Evolutionary conservation across 1,140 invertebrate species (phyloP).

Genomic region (Harlomillsia oculata): DNA sequence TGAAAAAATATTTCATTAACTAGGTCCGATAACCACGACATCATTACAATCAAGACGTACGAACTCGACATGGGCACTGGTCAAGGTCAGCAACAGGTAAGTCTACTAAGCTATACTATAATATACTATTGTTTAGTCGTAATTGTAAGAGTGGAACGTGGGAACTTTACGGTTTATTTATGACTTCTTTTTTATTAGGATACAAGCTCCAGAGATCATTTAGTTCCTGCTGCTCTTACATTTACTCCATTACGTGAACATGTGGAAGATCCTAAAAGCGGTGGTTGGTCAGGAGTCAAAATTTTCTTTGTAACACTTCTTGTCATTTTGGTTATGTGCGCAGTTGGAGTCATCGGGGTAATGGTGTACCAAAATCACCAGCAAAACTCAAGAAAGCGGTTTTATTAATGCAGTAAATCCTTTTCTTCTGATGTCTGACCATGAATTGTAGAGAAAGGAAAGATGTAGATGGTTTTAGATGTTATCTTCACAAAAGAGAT

Average conservation of each 20-base stretch:
- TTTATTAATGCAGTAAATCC: slow-evolving; percentile 57
- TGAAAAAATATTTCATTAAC: not conserved
- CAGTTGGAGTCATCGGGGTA: slow-evolving; percentile 70
- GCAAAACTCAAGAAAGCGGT: slow-evolving; percentile 76
- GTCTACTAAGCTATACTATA: not conserved
- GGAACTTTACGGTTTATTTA: too few species aligned
- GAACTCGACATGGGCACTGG: slow-evolving; percentile 56
- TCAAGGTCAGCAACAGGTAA: slow-evolving; percentile 1
- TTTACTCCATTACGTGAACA: slow-evolving; percentile 79
- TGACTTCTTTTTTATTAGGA: too few species aligned
- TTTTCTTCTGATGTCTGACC: not conserved
- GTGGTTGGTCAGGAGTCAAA: slow-evolving; percentile 71
- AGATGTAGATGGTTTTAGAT: too few species aligned
- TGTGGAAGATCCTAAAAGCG: slow-evolving; percentile 73
- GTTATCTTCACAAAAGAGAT: too few species aligned
- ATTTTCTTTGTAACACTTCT: slow-evolving; percentile 76
- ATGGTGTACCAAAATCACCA: slow-evolving; percentile 86
- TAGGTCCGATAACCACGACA: slow-evolving; percentile 88
- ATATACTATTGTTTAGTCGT: too few species aligned
- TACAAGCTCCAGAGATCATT: slow-evolving; percentile 35
- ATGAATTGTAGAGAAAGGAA: not conserved
- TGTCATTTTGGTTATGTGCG: slow-evolving; percentile 63
- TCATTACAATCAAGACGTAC: slow-evolving; percentile 82
- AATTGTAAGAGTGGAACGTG: too few species aligned
- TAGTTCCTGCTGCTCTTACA: slow-evolving; percentile 63